A percentile compares a stretch with the other conserved stretches of the same genome.
Conservation (phyloP, 2,888 invertebrate species). For the Xestoiulus laeticollis region DNA sequence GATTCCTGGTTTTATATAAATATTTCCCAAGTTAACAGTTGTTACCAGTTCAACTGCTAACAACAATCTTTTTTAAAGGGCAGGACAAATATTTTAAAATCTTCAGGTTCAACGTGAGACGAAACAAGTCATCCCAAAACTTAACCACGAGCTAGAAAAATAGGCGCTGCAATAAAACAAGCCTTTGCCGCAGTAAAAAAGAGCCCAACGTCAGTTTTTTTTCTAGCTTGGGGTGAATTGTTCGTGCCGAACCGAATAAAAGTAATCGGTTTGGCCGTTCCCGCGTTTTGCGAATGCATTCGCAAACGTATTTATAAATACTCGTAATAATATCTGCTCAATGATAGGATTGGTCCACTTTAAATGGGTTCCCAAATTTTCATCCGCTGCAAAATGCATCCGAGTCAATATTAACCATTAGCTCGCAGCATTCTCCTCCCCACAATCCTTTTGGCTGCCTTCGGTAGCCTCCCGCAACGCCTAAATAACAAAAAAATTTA, state of each 20-base stretch:
- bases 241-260: too few species aligned
- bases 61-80: background rate
- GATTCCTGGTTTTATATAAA: slow-evolving; percentile 6
- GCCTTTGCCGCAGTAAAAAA: too few species aligned
- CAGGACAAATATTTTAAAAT: too few species aligned
- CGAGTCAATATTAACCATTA: background rate
- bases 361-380: background rate
- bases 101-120: too few species aligned
- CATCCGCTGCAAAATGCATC: background rate
- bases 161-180: too few species aligned
- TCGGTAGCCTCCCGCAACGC: background rate
- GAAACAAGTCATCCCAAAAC: too few species aligned
- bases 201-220: too few species aligned
- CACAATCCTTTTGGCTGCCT: background rate
- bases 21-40: background rate
- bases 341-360: background rate
- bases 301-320: background rate
- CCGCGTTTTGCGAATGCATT: background rate
- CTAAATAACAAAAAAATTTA: background rate
- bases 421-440: background rate
- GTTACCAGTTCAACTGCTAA: background rate
- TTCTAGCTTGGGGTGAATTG: too few species aligned
- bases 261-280: too few species aligned
- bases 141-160: too few species aligned
- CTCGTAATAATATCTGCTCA: background rate